phyloP scores from a whole-genome alignment of 2,888 invertebrate species.

The Drosophila subquinaria region DNA sequence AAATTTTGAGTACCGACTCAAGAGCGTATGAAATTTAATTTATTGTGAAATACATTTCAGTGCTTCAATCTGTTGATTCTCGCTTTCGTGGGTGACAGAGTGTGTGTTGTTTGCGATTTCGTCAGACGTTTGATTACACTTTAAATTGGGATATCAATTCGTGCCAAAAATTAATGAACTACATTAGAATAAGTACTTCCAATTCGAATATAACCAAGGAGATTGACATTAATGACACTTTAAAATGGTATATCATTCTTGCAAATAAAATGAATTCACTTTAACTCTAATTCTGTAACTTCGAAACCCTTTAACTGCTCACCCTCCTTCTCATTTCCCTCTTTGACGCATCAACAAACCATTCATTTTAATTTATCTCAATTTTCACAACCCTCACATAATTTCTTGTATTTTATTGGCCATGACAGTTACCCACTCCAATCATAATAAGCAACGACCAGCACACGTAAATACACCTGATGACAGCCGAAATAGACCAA shows the following conservation, averaged over 20 bases:
- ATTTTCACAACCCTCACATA: constrained; percentile 39
- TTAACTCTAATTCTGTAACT: background rate
- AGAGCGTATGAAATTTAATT: constrained; percentile 62
- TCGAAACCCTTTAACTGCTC: background rate
- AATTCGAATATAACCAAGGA: background rate
- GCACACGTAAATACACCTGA: constrained; percentile 57
- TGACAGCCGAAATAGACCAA: constrained; percentile 33
- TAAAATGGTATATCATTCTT: background rate
- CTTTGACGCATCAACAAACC: background rate
- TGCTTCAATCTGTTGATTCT: constrained; percentile 34
- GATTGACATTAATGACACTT: background rate
- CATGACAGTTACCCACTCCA: constrained; percentile 28
- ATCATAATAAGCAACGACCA: constrained; percentile 14
- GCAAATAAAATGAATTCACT: background rate
- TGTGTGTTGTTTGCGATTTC: constrained; percentile 12
- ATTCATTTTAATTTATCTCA: constrained; percentile 65
- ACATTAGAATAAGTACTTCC: background rate
- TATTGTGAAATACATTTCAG: constrained; percentile 65
- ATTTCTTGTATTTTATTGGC: constrained; percentile 64
- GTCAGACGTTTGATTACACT: constrained; percentile 24
- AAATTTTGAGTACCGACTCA: constrained; percentile 51
- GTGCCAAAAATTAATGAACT: constrained; percentile 6
- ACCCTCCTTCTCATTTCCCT: background rate
- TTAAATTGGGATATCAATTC: constrained; percentile 21
- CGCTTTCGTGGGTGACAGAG: background rate